A percentile compares a stretch with the other conserved stretches of the same genome.
Conservation (phyloP, 2,113 vertebrate species). For the Engystomops pustulosus region DNA sequence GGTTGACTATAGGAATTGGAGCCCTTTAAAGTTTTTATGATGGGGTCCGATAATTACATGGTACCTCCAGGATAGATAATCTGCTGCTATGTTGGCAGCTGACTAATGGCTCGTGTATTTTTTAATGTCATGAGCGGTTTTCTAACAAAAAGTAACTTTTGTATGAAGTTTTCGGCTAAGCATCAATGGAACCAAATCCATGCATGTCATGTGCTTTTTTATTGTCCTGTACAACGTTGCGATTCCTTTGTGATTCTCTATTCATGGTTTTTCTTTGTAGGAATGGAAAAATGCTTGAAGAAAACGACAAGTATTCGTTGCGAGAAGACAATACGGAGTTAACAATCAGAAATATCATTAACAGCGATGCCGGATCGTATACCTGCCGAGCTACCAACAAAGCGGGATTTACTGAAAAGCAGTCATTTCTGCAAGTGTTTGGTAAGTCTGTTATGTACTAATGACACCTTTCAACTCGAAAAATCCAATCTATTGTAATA, state of each 20-base stretch:
- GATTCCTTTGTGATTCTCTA: neutral
- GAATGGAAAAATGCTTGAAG: constrained; percentile 84
- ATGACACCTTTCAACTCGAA: neutral
- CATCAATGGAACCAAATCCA: neutral
- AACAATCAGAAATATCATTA: constrained; percentile 86
- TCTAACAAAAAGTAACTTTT: neutral
- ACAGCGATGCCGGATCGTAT: constrained; percentile 85
- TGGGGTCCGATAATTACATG: too few species aligned
- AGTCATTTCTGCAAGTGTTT: constrained; percentile 94
- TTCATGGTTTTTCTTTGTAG: constrained; percentile 66
- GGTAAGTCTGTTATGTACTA: constrained; percentile 78
- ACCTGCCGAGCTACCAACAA: constrained; percentile 91
- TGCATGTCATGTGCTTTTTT: neutral
- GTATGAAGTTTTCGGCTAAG: neutral
- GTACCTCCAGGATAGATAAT: too few species aligned
- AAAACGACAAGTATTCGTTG: constrained; percentile 85
- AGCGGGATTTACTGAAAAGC: constrained; percentile 87
- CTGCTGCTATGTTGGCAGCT: too few species aligned
- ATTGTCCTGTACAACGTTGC: neutral
- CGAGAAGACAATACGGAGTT: constrained; percentile 83
- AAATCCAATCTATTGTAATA: neutral
- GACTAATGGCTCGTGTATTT: neutral
- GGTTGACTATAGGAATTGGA: too few species aligned
- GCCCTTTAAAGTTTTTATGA: too few species aligned
- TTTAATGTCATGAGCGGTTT: neutral